Conservation (phyloP, 2,113 vertebrate genomes). For the Clupea harengus region DNA sequence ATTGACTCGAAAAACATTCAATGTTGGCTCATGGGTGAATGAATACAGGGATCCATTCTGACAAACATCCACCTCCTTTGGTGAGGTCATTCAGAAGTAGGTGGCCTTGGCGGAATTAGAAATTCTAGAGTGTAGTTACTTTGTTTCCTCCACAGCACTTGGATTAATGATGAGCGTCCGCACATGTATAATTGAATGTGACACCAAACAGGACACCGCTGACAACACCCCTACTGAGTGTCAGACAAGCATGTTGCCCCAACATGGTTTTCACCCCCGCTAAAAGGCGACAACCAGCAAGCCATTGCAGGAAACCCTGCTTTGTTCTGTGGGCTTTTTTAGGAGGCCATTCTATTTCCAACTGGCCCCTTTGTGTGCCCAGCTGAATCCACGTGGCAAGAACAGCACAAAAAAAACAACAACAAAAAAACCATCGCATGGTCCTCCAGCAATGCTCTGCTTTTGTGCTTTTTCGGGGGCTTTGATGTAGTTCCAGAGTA, state of each 20-base stretch:
- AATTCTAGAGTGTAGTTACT: conserved; percentile 17
- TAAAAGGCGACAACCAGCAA: conserved; percentile 10
- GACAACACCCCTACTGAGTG: conserved; percentile 38
- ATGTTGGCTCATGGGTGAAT: not conserved
- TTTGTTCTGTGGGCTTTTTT: not conserved
- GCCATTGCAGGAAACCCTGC: not conserved
- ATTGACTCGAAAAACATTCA: not conserved
- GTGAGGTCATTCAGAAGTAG: not conserved
- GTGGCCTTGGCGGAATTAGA: not conserved
- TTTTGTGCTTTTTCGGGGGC: not conserved
- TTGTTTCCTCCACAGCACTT: conserved; percentile 32
- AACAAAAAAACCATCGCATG: not conserved
- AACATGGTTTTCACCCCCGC: conserved; percentile 13
- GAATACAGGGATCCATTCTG: not conserved
- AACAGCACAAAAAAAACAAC: not conserved
- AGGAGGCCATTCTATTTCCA: not conserved
- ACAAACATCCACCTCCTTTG: not conserved
- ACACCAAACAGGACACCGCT: conserved; percentile 40
- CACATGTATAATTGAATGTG: conserved; percentile 48
- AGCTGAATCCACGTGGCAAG: not conserved
- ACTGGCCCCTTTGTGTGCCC: not conserved
- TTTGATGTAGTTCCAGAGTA: conserved; percentile 18
- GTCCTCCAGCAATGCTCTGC: conserved; percentile 4
- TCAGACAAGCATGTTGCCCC: not conserved
- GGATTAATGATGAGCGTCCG: conserved; percentile 41